Conservation (phyloP, 2,888 invertebrate species). For the Nebria brevicollis region DNA sequence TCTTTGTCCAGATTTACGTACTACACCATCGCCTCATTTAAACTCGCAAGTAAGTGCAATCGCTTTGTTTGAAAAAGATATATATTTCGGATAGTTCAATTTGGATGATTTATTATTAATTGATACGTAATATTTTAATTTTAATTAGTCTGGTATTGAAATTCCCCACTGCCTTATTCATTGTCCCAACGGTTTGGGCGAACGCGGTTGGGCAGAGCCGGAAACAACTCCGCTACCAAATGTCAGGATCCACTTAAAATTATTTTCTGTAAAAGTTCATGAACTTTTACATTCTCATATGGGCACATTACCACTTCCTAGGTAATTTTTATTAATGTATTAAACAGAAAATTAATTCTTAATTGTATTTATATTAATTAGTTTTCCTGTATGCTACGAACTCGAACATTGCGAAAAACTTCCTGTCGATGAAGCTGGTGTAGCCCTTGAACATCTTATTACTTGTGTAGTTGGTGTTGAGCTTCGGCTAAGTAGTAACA, state of each 20-base stretch:
- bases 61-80: too few species aligned
- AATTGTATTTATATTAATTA: slow-evolving; percentile 57
- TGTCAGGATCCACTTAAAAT: slow-evolving; percentile 73
- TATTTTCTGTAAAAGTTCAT: slow-evolving; percentile 73
- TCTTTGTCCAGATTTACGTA: slow-evolving; percentile 69
- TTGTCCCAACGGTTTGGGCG: slow-evolving; percentile 68
- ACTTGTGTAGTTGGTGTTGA: slow-evolving; percentile 82
- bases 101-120: neutral
- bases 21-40: slow-evolving; percentile 65
- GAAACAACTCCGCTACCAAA: slow-evolving; percentile 73
- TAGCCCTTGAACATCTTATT: slow-evolving; percentile 89
- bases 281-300: slow-evolving; percentile 77
- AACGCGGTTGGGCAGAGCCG: slow-evolving; percentile 79
- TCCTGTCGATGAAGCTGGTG: slow-evolving; percentile 75
- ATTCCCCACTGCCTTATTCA: slow-evolving; percentile 75
- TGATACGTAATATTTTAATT: slow-evolving; percentile 26
- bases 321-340: slow-evolving; percentile 64
- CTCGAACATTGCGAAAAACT: slow-evolving; percentile 74
- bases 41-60: slow-evolving; percentile 52
- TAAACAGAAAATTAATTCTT: slow-evolving; percentile 34
- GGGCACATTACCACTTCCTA: slow-evolving; percentile 81
- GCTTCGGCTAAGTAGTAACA: slow-evolving; percentile 63
- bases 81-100: too few species aligned
- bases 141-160: slow-evolving; percentile 32
- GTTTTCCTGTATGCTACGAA: slow-evolving; percentile 84